Base-by-base conservation (phyloP, 2,888 invertebrate genomes). In the Clunio marinus region DNA sequence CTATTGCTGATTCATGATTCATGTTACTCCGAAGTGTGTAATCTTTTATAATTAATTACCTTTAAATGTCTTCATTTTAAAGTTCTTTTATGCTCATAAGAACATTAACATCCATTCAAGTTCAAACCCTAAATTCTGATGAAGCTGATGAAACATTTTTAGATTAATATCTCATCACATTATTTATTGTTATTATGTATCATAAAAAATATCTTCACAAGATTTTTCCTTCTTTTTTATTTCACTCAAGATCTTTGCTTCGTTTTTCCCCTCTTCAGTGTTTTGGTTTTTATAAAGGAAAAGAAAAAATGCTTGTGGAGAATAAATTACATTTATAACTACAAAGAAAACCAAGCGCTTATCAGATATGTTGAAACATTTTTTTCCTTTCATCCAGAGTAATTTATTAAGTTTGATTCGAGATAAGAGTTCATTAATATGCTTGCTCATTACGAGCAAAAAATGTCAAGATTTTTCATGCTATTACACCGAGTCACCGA, bases 101-200 rank as follows among this genome's bases (percentile, higher is more conserved):
- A 41, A 41, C 17, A 41, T 41, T 41, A 41, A 41, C n/a, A n/a
- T n/a, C n/a, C n/a, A n/a, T n/a, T n/a, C n/a, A n/a, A n/a, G n/a
- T n/a, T n/a, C n/a, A n/a, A n/a, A n/a, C n/a, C n/a, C n/a, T n/a
- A n/a, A n/a, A n/a, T n/a, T n/a, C 45, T 13, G 4, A 4, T 45
- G 4, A 13, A 62, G 35, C 66, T 66, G 66, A 66, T 22, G 66
- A 66, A 66, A 66, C 20, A 35, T 35, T 66, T 59, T 55, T n/a
- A 66, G 66, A 66, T 66, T 66, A 66, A 55, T 51, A 66, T 51
- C 66, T 55, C 66, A 66, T 66, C 66, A 66, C 55, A 66, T 66
- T 66, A 55, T 55, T 65, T 66, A 66, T 66, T 66, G 55, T 51
- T 66, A 55, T 55, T 51, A 66, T 17, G n/a, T 51, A 65, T 62